A percentile compares a stretch with the other conserved stretches of the same genome.
Conservation (phyloP, 2,888 invertebrate genomes). For the Noctua pronuba region DNA sequence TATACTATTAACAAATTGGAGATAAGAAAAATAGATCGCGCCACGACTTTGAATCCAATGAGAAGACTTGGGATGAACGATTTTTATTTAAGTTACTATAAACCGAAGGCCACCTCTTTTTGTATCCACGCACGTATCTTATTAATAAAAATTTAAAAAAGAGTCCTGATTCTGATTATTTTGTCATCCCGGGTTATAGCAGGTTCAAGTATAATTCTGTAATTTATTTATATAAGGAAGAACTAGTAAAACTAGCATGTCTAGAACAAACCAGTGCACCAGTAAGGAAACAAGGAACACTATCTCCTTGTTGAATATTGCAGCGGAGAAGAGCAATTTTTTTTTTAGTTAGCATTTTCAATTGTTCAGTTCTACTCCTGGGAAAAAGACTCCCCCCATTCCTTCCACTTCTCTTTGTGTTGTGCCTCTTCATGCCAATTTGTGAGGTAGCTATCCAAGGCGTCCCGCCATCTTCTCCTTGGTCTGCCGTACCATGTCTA, state of each 20-base stretch:
- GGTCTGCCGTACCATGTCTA: too few relatives aligned
- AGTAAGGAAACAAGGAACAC: neutral
- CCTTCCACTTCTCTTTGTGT: neutral
- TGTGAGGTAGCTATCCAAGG: neutral
- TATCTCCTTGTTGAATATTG: neutral
- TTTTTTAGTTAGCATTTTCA: neutral
- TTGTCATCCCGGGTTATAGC: neutral
- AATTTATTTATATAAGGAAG: neutral
- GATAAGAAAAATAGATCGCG: slow-evolving; percentile 29
- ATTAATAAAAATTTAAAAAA: slow-evolving; percentile 10
- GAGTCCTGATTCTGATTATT: neutral
- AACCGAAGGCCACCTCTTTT: slow-evolving; percentile 18
- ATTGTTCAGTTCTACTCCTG: neutral
- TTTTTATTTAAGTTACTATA: slow-evolving; percentile 32
- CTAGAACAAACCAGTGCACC: neutral
- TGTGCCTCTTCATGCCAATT: neutral
- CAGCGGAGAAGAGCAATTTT: neutral
- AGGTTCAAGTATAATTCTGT: neutral
- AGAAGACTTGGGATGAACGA: slow-evolving; percentile 27
- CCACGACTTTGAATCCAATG: slow-evolving; percentile 6
- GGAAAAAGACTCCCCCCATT: neutral
- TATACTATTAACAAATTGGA: slow-evolving; percentile 45
- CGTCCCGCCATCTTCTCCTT: neutral
- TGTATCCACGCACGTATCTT: slow-evolving; percentile 25
- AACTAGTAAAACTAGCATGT: neutral